These are phyloP conservation scores for Stegodyphus dumicola DNA, from an alignment of 1,140 invertebrate species.

Conservation along the genomic window DNA sequence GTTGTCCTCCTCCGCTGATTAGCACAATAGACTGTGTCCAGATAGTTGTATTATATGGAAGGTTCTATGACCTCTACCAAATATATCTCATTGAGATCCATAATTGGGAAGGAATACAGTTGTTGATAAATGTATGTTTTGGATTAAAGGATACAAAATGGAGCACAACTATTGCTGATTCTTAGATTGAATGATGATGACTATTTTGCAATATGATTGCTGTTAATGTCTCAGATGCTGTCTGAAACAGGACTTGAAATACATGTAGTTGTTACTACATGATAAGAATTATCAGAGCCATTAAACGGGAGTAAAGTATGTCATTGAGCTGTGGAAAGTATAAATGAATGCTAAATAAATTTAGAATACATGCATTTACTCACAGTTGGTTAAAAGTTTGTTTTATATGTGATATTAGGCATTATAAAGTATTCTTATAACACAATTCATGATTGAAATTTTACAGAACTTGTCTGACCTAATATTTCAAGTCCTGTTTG, in stretches of 20 bases:
- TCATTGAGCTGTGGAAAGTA: not conserved
- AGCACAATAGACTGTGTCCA: slow-evolving; percentile 61
- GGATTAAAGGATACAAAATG: not conserved
- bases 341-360: not conserved
- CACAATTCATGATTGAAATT: not conserved
- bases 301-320: not conserved
- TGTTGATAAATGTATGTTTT: slow-evolving; percentile 40
- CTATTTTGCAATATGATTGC: slow-evolving; percentile 55
- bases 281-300: not conserved
- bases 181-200: slow-evolving; percentile 47
- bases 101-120: slow-evolving; percentile 19
- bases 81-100: slow-evolving; percentile 48
- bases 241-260: slow-evolving; percentile 50
- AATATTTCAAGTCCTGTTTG: slow-evolving; percentile 51
- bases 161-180: slow-evolving; percentile 41
- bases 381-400: not conserved
- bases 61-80: slow-evolving; percentile 29
- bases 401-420: not conserved
- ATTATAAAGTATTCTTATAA: not conserved
- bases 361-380: not conserved
- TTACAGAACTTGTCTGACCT: not conserved
- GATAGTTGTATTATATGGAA: slow-evolving; percentile 56
- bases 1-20: slow-evolving; percentile 60
- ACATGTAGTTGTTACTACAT: not conserved
- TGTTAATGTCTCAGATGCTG: slow-evolving; percentile 45